Evolutionary conservation across 2,888 invertebrate species (phyloP), one percentile per base, ranked within the genome.

Genomic region (Taphrorychus bicolor): DNA sequence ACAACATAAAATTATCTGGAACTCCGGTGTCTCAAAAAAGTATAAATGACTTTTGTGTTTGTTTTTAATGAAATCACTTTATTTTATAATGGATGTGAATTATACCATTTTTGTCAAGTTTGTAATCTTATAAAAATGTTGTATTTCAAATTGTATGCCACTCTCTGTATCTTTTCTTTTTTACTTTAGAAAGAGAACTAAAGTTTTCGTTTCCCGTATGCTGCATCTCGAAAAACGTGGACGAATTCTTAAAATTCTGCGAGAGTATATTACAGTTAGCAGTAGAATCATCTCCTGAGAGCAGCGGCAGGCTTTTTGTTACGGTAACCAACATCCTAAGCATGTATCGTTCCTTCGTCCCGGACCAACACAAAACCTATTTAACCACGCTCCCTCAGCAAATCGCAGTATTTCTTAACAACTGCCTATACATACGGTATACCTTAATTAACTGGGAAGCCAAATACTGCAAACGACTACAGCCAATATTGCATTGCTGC

Each of bases 311-410:
- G 75, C 82, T 94, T 68, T 89, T 91, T 74, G 86, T 86, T 61
- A 89, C 91, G 0, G 88, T 90, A 3, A 83, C 91, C 70, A 86
- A 89, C 72, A 88, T 95, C 69, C 88, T 95, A 73, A 90, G 91
- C 76, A 83, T 91, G 74, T 97, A 94, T 80, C 87, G 89, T 65
- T 88, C 87, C 49, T 87, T 93, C 56, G 91, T 94, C 19, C 92
- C 93, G 0, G 89, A 89, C 72, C 87, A 91, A 76, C 95, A 96
- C 82, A 89, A 89, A 77, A 89, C 91, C 75, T 87, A 90, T 73
- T 84, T 97, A 64, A 88, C 91, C 77, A 91, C 89, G 0, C 91
- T 96, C 76, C 96, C 97, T 2, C 95, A 96, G 77, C 93, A 94
- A 83, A 89, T 92, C 73, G 95, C 93, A 4, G 79, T 95, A 21